phyloP scores from a whole-genome alignment of 2,888 invertebrate species.

The Cecidostiba fungosa region DNA sequence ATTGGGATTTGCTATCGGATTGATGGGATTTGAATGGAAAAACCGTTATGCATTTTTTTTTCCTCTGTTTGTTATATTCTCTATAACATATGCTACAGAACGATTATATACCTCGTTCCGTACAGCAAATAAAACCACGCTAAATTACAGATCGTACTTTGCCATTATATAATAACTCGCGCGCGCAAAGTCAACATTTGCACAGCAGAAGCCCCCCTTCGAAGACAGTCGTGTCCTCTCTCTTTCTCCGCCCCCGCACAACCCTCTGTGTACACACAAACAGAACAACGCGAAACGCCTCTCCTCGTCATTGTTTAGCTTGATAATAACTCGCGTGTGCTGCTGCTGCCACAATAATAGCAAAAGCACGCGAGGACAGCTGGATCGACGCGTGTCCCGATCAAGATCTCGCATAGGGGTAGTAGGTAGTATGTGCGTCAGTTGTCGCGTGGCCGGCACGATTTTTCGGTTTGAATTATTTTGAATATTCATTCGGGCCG shows the following conservation, averaged over 20 bases:
- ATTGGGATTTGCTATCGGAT: background rate
- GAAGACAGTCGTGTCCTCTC: background rate
- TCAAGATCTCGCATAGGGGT: slow-evolving; percentile 16
- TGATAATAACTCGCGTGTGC: slow-evolving; percentile 8
- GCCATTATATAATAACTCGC: background rate
- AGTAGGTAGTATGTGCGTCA: background rate
- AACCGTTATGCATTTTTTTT: background rate
- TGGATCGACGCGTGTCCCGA: slow-evolving; percentile 22
- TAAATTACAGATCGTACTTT: slow-evolving; percentile 7
- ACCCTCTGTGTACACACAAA: background rate
- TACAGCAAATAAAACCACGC: background rate
- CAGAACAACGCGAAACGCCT: slow-evolving; percentile 7
- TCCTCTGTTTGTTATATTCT: too few relatives aligned
- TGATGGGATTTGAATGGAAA: background rate
- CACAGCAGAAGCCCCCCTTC: background rate
- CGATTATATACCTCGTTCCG: background rate
- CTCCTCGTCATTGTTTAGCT: background rate
- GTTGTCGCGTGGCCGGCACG: slow-evolving; percentile 18
- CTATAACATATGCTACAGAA: background rate
- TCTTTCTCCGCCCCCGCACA: background rate
- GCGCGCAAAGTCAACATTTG: slow-evolving; percentile 22
- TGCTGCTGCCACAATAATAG: background rate
- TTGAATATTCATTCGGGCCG: background rate
- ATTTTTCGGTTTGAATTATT: background rate
- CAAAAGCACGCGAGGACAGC: slow-evolving; percentile 1